Base-by-base conservation (phyloP, 2,113 vertebrate species). In the Hystrix cristata region DNA sequence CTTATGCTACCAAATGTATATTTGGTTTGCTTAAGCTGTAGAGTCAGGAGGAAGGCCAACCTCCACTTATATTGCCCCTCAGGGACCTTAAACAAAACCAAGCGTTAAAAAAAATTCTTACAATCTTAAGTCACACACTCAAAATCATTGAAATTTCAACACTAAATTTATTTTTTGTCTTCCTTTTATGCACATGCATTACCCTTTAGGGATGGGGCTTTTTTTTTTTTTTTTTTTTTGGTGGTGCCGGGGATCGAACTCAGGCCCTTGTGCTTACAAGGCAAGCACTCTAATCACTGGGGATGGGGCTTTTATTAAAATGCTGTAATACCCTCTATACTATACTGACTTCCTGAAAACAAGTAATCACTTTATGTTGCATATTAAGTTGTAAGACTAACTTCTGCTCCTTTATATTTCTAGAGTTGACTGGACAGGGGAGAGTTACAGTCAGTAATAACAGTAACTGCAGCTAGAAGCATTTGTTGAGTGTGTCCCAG, bases 51-150 rank as follows among this genome's bases (percentile, higher is more conserved):
- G 14, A 76, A 21, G 6, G 55, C 81, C 82, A 29, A 31, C 71
- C 14, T 82, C 67, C 57, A 83, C 87, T 76, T 46, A 13, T 0
- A 21, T 72, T 72, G 78, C 69, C 69, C 48, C 67, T 86, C 31
- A 57, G 71, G 62, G 62, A 29, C 7, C 90, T 88, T 78, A 94
- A 93, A 92, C 55, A 87, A 90, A 87, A 48, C 14, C 27, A 60
- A 65, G n/a, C 23, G 74, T 90, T 55, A n/a, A 11, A 87, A 78
- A 88, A 82, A 59, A 72, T 74, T 62, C 53, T 59, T 64, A 18
- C 82, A 71, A 34, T 60, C 65, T 90, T 67, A 87, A 95, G n/a
- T 74, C 25, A 62, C 67, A 82, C 19, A 43, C 64, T 95, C 74
- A 81, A 11, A 94, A 48, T 80, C 38, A 29, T 2, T n/a, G 34